Evolutionary conservation across 64 coral and sea anemone species (phyloP).

Genomic region (Montipora capricornis): DNA sequence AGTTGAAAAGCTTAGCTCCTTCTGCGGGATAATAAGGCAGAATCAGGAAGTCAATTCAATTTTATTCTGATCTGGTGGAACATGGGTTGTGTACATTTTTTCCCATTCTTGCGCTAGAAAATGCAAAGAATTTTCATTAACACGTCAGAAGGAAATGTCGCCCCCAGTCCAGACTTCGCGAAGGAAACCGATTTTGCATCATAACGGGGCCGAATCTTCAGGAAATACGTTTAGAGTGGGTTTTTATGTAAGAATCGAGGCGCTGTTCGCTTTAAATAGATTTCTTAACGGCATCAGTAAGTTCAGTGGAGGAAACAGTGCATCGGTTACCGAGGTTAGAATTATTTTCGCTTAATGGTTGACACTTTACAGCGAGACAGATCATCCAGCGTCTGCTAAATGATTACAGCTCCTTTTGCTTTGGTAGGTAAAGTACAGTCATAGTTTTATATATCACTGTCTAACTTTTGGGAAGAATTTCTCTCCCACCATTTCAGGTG

Average conservation of each 20-base stretch:
- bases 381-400: neutral
- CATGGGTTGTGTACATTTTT: neutral
- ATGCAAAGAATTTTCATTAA: constrained; percentile 32
- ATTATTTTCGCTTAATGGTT: neutral
- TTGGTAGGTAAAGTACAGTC: neutral
- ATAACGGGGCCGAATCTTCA: neutral
- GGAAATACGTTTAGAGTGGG: constrained; percentile 33
- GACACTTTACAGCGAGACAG: neutral
- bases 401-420: neutral
- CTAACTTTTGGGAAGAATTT: neutral
- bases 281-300: neutral
- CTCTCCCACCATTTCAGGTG: too few relatives aligned
- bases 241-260: neutral
- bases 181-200: constrained; percentile 7
- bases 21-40: neutral
- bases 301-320: neutral
- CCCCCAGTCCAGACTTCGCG: constrained; percentile 1
- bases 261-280: neutral
- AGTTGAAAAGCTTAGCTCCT: neutral
- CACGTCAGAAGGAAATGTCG: constrained; percentile 19
- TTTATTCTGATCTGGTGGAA: too few relatives aligned
- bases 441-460: neutral
- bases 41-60: neutral
- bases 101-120: neutral
- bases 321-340: constrained; percentile 2